phyloP scores from a whole-genome alignment of 2,888 invertebrate genomes.

The Taphrorychus bicolor region DNA sequence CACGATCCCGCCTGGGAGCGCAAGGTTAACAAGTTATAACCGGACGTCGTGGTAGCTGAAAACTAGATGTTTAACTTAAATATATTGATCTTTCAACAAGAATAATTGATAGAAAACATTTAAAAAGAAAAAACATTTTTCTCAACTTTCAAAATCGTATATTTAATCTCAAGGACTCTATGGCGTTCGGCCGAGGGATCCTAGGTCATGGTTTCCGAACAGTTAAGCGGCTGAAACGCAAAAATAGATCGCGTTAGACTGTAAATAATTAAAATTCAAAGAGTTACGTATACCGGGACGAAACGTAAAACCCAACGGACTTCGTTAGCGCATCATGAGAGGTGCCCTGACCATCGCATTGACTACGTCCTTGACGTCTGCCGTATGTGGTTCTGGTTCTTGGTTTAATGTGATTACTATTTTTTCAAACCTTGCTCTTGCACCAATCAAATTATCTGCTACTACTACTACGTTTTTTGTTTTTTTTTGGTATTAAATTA shows the following conservation, averaged over 20 bases:
- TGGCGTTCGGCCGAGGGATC: conserved; percentile 11
- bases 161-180: conserved; percentile 13
- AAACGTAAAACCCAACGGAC: conserved; percentile 25
- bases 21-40: no score
- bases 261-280: conserved; percentile 36
- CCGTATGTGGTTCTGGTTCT: conserved; percentile 37
- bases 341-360: conserved; percentile 40
- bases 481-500: no score
- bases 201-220: conserved; percentile 36
- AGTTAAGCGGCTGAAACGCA: conserved; percentile 29
- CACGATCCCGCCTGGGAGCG: no score
- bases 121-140: not conserved
- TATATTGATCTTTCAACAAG: no score
- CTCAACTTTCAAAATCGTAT: not conserved
- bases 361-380: conserved; percentile 34
- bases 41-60: no score
- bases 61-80: no score
- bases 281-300: conserved; percentile 29
- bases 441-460: not conserved
- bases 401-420: conserved; percentile 36
- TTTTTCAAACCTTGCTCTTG: conserved; percentile 6
- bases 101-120: no score
- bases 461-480: no score
- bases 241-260: conserved; percentile 38
- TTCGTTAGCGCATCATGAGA: conserved; percentile 25